phyloP scores from a whole-genome alignment of 2,113 vertebrate genomes.

The Microcebus tavaratra region DNA sequence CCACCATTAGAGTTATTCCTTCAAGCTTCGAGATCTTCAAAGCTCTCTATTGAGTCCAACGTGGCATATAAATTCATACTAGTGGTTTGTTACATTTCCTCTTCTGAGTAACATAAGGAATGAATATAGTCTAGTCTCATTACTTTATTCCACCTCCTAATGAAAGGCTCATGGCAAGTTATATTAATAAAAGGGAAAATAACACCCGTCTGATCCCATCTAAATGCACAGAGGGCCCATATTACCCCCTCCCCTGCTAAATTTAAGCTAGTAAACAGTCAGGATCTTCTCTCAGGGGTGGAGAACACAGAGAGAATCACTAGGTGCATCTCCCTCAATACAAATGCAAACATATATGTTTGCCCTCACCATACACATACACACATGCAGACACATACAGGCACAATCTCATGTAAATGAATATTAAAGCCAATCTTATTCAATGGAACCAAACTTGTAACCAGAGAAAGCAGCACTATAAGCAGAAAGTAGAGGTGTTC shows the following conservation, averaged over 20 bases:
- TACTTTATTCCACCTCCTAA: not conserved
- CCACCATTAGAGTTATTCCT: not conserved
- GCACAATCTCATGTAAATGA: not conserved
- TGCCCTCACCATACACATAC: not conserved
- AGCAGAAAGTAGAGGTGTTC: not conserved
- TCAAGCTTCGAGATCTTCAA: not conserved
- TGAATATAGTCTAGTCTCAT: not conserved
- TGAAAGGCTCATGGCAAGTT: not conserved
- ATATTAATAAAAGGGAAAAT: not conserved
- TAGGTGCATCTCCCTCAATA: not conserved
- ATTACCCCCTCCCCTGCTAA: not conserved
- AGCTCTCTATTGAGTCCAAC: not conserved
- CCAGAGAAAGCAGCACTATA: not conserved
- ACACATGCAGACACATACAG: not conserved
- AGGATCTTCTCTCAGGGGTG: not conserved
- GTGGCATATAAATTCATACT: not conserved
- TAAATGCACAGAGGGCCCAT: not conserved
- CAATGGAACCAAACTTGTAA: not conserved
- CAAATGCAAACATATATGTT: not conserved
- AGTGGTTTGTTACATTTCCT: not conserved
- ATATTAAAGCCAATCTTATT: not conserved
- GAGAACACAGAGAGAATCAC: no score
- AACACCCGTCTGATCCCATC: not conserved
- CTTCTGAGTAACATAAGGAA: not conserved
- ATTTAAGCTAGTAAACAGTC: conserved; percentile 4